Percentiles rank a stretch among this genome's conserved stretches.
phyloP scores from a whole-genome alignment of 2,113 vertebrate species.

The Neopipo cinnamomea region DNA sequence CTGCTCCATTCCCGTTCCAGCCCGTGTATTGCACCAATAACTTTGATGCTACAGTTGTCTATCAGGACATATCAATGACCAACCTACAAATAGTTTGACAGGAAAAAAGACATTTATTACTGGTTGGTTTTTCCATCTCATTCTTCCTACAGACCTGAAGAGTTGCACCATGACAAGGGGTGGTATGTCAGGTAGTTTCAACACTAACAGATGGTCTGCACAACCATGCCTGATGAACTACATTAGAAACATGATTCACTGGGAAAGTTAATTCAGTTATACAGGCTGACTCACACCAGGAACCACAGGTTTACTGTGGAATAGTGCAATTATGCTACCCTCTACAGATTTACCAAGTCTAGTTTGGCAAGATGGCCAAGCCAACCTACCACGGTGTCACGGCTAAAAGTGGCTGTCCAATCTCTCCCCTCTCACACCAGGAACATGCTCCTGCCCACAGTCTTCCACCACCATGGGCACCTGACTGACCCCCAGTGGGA shows the following conservation, averaged over 20 bases:
- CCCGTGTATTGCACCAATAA: background rate
- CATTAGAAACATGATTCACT: background rate
- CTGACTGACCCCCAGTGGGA: accelerated
- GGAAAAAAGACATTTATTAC: background rate
- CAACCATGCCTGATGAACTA: background rate
- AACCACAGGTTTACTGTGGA: background rate
- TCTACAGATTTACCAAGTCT: background rate
- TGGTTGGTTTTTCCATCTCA: background rate
- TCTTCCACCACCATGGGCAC: background rate
- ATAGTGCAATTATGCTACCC: background rate
- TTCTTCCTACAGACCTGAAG: background rate
- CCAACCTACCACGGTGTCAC: accelerated
- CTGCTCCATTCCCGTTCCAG: background rate
- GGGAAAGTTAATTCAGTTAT: background rate
- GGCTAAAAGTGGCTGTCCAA: background rate
- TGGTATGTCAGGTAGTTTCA: background rate
- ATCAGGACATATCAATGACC: background rate
- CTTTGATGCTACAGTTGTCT: background rate
- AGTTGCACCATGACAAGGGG: background rate
- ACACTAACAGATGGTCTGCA: background rate
- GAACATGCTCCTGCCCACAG: background rate
- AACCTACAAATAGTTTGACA: background rate
- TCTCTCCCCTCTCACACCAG: background rate
- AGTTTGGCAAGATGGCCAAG: background rate
- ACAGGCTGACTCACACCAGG: background rate